Conservation (phyloP, 2,888 invertebrate species). For the Orthosia incerta region DNA sequence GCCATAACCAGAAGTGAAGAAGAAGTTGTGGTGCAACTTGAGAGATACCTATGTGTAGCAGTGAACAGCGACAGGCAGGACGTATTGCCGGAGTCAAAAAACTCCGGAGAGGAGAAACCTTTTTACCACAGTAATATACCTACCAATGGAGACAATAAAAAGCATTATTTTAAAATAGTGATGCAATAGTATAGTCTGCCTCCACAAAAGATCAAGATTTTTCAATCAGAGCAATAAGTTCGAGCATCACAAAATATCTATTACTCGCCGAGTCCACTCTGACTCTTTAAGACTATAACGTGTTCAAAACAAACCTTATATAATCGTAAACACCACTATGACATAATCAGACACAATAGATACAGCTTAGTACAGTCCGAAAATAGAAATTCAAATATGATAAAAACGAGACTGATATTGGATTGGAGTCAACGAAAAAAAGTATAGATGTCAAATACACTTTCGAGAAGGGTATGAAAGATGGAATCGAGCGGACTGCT, state of each 20-base stretch:
- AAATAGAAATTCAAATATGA: background rate
- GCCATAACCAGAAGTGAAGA: background rate
- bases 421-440: background rate
- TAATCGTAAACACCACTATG: background rate
- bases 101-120: background rate
- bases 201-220: too few species aligned
- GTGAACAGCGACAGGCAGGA: background rate
- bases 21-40: background rate
- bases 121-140: background rate
- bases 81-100: background rate
- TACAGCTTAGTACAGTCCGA: too few species aligned
- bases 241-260: background rate
- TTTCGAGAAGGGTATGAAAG: background rate
- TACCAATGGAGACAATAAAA: fast-evolving
- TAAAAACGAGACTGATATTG: background rate
- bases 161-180: background rate
- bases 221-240: background rate
- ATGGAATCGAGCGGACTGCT: background rate
- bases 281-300: background rate
- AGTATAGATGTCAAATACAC: background rate
- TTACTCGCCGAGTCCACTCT: background rate
- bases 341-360: constrained; percentile 13
- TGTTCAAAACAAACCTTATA: constrained; percentile 8
- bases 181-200: too few species aligned
- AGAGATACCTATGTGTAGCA: background rate